Percentiles rank a stretch among this genome's conserved stretches.
phyloP scores from a whole-genome alignment of 2,113 vertebrate species.

The Myotis yumanensis region DNA sequence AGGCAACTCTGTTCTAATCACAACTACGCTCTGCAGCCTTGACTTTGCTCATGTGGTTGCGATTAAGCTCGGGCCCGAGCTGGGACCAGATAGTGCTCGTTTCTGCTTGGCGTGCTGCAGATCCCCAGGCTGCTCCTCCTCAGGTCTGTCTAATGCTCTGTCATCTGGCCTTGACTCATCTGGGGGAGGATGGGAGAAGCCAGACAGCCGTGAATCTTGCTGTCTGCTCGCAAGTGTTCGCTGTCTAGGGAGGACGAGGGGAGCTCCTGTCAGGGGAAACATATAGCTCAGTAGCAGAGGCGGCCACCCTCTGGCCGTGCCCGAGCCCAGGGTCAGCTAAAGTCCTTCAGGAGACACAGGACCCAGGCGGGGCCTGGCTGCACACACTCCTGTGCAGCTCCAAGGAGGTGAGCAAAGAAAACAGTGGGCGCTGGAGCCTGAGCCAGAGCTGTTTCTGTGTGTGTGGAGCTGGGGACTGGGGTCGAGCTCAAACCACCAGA shows the following conservation, averaged over 20 bases:
- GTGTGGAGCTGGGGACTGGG: too few relatives aligned
- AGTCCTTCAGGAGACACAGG: slow-evolving; percentile 13
- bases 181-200: slow-evolving; percentile 63
- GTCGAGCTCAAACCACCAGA: neutral
- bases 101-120: slow-evolving; percentile 13
- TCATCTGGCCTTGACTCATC: slow-evolving; percentile 64
- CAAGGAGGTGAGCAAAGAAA: too few relatives aligned
- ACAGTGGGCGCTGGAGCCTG: accelerated
- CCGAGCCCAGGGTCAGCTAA: neutral
- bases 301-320: neutral
- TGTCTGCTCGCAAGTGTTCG: slow-evolving; percentile 37
- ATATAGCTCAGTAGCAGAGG: slow-evolving; percentile 53
- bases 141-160: slow-evolving; percentile 13
- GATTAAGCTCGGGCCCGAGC: slow-evolving; percentile 43
- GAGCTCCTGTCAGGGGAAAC: slow-evolving; percentile 42
- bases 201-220: slow-evolving; percentile 71
- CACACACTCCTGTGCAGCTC: neutral
- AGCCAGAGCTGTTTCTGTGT: neutral
- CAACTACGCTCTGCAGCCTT: neutral
- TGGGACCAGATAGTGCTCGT: slow-evolving; percentile 20
- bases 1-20: neutral
- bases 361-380: neutral
- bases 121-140: slow-evolving; percentile 3
- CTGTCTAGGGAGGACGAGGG: slow-evolving; percentile 15
- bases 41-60: slow-evolving; percentile 54